Percentiles rank a stretch among this genome's conserved stretches.
Evolutionary conservation across 2,113 vertebrate species (phyloP).

Genomic region (Brienomyrus longianalis): DNA sequence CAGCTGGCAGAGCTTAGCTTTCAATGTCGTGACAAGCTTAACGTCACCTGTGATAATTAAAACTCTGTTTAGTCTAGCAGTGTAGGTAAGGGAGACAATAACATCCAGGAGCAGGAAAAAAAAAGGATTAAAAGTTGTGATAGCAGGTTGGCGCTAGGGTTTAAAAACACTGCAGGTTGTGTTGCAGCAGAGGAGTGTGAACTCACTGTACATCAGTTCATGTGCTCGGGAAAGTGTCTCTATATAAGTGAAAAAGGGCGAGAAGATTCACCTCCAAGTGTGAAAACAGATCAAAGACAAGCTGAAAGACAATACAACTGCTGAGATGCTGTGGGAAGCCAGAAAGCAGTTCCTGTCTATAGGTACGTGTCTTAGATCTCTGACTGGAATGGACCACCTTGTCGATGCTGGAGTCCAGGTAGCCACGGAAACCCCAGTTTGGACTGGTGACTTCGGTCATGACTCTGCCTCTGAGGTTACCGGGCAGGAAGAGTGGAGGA

Average conservation of each 20-base stretch:
- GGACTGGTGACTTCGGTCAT: background rate
- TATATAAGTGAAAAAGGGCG: background rate
- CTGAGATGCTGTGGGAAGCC: background rate
- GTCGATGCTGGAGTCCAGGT: background rate
- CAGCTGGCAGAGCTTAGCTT: background rate
- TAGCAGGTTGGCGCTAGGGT: background rate
- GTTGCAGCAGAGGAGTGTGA: conserved; percentile 5
- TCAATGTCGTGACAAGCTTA: conserved; percentile 1
- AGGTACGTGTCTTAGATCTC: background rate
- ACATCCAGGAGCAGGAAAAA: background rate
- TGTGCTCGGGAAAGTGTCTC: background rate
- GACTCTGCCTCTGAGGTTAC: background rate
- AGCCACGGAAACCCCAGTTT: background rate
- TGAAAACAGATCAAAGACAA: background rate
- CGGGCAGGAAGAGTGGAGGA: background rate
- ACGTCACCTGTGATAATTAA: conserved; percentile 5
- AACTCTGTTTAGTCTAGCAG: background rate
- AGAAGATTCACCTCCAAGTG: background rate
- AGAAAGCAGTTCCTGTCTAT: background rate
- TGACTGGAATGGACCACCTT: background rate
- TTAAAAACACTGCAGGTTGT: conserved; percentile 14
- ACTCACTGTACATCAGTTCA: background rate
- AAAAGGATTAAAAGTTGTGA: conserved; percentile 1
- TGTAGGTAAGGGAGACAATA: conserved; percentile 9
- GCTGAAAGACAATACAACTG: background rate